A percentile compares a stretch with the other conserved stretches of the same genome.
These are phyloP conservation scores for Plumapathes pennacea DNA, from an alignment of 92 coral and sea anemone genomes.

Conservation along the genomic window DNA sequence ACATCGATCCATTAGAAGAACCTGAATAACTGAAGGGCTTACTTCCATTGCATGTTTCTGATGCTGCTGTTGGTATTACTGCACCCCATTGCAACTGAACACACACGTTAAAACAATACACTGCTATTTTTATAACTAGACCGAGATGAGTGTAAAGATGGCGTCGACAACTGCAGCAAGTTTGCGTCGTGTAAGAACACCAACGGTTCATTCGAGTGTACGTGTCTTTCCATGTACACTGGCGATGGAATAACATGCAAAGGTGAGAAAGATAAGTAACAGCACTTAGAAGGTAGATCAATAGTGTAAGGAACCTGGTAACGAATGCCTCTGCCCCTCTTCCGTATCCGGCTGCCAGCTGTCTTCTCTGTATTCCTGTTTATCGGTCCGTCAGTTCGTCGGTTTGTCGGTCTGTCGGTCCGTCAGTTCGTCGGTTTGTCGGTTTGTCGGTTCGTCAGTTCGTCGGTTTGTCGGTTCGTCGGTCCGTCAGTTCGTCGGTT, in stretches of 20 bases:
- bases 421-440: no score
- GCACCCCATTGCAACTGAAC: no score
- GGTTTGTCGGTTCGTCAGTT: no score
- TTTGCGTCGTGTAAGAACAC: conserved; percentile 55
- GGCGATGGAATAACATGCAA: conserved; percentile 50
- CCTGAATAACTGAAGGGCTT: no score
- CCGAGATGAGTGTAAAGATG: conserved; percentile 53
- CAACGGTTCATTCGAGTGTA: conserved; percentile 52
- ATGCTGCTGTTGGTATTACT: no score
- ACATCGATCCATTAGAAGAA: no score
- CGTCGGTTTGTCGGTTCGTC: no score
- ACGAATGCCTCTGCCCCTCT: neutral
- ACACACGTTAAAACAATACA: no score
- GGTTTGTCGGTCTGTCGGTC: no score
- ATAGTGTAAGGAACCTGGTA: neutral
- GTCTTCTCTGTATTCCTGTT: neutral
- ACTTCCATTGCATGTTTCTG: no score
- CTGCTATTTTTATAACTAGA: no score
- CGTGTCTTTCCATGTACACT: conserved; percentile 49
- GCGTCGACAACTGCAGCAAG: conserved; percentile 28
- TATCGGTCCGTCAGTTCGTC: neutral
- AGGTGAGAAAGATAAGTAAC: conserved; percentile 4
- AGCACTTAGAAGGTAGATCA: neutral
- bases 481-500: no score
- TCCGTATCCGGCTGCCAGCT: neutral